Evolutionary conservation across 2,888 invertebrate species (phyloP).

Genomic region (Fabriciana adippe): DNA sequence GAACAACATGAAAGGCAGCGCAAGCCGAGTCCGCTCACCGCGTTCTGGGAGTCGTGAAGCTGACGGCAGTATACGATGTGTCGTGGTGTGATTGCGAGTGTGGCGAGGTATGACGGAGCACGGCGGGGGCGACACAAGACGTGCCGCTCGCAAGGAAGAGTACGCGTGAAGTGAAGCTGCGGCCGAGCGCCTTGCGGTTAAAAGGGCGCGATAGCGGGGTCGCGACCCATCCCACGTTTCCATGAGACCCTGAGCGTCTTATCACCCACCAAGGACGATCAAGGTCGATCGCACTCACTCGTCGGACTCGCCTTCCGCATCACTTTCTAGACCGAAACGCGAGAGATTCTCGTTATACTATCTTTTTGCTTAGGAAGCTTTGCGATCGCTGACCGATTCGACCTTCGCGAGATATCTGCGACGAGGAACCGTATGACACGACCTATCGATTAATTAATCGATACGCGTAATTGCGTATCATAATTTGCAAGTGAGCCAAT

Average conservation of each 20-base stretch:
- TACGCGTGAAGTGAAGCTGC: conserved; percentile 59
- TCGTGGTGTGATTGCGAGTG: not conserved
- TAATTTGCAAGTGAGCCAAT: conserved; percentile 47
- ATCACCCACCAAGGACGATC: conserved; percentile 69
- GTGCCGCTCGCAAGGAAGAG: conserved; percentile 46
- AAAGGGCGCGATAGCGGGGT: conserved; percentile 67
- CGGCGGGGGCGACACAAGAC: conserved; percentile 26
- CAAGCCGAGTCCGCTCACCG: too few species aligned
- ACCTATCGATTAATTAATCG: conserved; percentile 46
- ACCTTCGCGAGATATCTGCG: conserved; percentile 56
- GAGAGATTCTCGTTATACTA: not conserved
- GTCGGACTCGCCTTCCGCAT: conserved; percentile 37
- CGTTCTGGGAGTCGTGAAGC: too few species aligned
- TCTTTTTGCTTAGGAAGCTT: too few species aligned
- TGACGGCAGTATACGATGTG: not conserved
- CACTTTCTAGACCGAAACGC: conserved; percentile 1
- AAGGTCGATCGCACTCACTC: conserved; percentile 65
- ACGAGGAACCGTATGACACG: conserved; percentile 42
- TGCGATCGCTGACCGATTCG: conserved; percentile 50
- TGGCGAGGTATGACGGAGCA: not conserved
- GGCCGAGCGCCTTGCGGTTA: conserved; percentile 56
- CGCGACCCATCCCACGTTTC: conserved; percentile 61
- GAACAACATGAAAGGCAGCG: not conserved
- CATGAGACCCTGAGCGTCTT: conserved; percentile 58
- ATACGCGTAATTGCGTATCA: conserved; percentile 41